Base-by-base conservation (phyloP, 1,140 invertebrate species). In the Oreohelix idahoensis region DNA sequence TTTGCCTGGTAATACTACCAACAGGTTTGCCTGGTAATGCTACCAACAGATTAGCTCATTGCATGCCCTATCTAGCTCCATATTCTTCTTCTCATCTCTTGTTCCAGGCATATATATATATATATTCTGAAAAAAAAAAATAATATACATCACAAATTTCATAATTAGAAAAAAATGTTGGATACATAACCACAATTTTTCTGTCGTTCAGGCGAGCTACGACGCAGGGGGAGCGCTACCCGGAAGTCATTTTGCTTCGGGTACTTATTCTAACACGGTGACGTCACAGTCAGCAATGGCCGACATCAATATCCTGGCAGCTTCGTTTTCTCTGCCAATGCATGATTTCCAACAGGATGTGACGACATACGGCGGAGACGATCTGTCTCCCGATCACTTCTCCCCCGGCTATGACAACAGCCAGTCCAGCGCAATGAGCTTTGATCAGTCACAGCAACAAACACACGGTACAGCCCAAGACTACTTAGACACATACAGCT, bases 261-360 rank as follows among this genome's bases (percentile, higher is more conserved):
- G 75, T 76, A 63, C 81, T 23, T 86, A 86, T 71, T 71, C 87
- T 23, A 86, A 86, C 71, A 83, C 78, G 32, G 78, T 83, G 53
- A 85, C 84, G 42, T 73, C 85, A 38, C 76, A 85, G n/a, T 81
- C 85, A 29, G 78, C 81, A 45, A 86, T 85, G 77, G 84, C 85
- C 32, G 88, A 87, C 80, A 87, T 87, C 77, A 87, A 86, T 35
- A 86, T 86, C 70, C 76, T 87, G 38, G 86, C 87, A 75, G 83
- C 84, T 38, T 88, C 84, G 69, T 87, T 86, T 53, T 84, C 86
- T 51, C 80, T 86, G 23, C 84, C 86, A 1, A 79, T 88, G 51
- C 87, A 88, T 83, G 88, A 89, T 49, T 86, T 89, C 49, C 88
- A 89, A 73, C 75, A 86, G 23, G 89, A 89, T 53, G 84, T 84